Evolutionary conservation across 1,140 invertebrate genomes (phyloP), one percentile per base, ranked within the genome.

Genomic region (Bombus vancouverensis): DNA sequence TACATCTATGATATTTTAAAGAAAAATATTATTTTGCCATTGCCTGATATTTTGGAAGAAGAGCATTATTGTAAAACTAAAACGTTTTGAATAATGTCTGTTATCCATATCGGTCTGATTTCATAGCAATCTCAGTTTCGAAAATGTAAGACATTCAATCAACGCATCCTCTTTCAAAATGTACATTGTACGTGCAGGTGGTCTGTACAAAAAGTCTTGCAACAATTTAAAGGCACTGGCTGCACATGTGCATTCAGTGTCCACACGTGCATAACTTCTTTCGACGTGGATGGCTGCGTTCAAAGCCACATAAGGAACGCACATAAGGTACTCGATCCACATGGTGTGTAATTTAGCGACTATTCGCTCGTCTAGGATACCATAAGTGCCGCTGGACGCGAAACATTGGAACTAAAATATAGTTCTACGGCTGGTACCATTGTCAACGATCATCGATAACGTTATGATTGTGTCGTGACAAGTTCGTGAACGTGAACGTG

Each of bases 341-440:
- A 32, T 39, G n/a, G 79, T 15, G 15, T 72, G 79, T 53, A 70
- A 81, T 81, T 81, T 72, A 73, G 34, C 68, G 53, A 18, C 68
- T 72, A 57, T 71, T 57, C 47, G 44, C 68, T 37, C 22, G 25
- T 44, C n/a, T 42, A 9, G 28, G 37, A 73, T 70, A 37, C 44
- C 39, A 25, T 81, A 34, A 62, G 42, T 25, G 47, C 18, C 32
- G 9, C 44, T 42, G 34, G n/a, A 44, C 66, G 78, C 66, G 37
- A 57, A 72, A 57, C 47, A 32, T 9, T 34, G 34, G 22, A 32
- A 25, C 25, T 8, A n/a, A 42, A n/a, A 5, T 53, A 39, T 15
- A 13, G 34, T 59, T 44, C 34, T 34, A 25, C 34, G 25, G 37
- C 25, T 42, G 57, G 3, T 39, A 80, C 39, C 34, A 18, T 28